These are phyloP conservation scores for Habroteleia sp. DNA, from an alignment of 2,888 invertebrate species.

Conservation along the genomic window DNA sequence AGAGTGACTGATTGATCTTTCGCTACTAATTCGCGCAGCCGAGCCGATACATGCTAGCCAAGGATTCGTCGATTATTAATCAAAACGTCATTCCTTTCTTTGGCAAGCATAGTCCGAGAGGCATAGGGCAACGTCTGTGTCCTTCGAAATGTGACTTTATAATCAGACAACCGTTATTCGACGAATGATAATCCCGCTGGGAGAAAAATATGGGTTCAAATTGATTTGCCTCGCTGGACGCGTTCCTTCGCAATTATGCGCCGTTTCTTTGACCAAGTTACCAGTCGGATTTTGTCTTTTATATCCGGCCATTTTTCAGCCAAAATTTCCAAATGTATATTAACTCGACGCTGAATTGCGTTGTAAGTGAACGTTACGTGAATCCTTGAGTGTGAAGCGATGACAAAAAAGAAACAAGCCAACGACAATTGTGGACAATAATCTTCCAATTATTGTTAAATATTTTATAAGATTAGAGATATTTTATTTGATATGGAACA, in stretches of 20 bases:
- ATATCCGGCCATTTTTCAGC: slow-evolving; percentile 6
- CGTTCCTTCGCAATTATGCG: slow-evolving; percentile 51
- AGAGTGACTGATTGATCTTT: slow-evolving; percentile 63
- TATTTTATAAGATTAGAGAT: no score
- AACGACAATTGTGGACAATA: no score
- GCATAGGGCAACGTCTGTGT: slow-evolving; percentile 62
- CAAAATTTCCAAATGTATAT: no score
- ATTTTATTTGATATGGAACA: no score
- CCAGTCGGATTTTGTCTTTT: slow-evolving; percentile 11
- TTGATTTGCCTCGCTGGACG: slow-evolving; percentile 57
- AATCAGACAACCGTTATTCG: slow-evolving; percentile 65
- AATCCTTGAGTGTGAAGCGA: no score
- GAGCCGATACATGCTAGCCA: slow-evolving; percentile 55
- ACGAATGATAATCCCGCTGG: slow-evolving; percentile 60
- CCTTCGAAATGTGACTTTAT: slow-evolving; percentile 64
- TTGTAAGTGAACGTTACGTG: not conserved
- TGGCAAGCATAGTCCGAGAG: slow-evolving; percentile 50
- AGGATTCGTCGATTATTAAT: slow-evolving; percentile 65
- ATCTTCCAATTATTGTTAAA: no score
- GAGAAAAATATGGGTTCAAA: slow-evolving; percentile 63
- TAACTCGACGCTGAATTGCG: no score
- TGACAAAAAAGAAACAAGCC: no score
- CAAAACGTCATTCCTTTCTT: slow-evolving; percentile 64
- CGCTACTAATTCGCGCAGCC: slow-evolving; percentile 61
- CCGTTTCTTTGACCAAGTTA: slow-evolving; percentile 12